A percentile compares a stretch with the other conserved stretches of the same genome.
Evolutionary conservation across 53 echinoderm and acorn worm species (phyloP).

Genomic region (Holothuria scabra): DNA sequence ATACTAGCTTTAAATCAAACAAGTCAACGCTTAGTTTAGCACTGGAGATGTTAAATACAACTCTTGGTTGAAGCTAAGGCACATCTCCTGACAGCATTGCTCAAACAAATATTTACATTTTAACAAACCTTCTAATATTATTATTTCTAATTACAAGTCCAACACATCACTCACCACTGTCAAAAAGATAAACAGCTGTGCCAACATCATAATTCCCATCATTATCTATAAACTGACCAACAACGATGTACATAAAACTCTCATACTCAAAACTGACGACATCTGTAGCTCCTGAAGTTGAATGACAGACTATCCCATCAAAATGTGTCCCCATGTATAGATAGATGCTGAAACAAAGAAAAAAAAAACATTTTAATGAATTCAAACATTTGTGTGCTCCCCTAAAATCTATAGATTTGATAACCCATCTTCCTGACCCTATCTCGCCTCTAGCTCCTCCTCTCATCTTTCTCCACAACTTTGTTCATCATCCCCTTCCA

Average conservation of each 20-base stretch:
- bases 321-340: slow-evolving; percentile 63
- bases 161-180: slow-evolving; percentile 58
- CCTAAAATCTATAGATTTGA: background rate
- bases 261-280: slow-evolving; percentile 43
- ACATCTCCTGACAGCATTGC: no score
- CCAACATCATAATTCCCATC: slow-evolving; percentile 62
- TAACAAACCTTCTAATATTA: no score
- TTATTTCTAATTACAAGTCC: no score
- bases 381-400: background rate
- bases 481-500: no score
- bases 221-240: slow-evolving; percentile 55
- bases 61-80: no score
- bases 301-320: slow-evolving; percentile 55
- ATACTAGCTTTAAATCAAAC: no score
- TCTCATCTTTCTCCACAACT: no score
- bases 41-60: no score
- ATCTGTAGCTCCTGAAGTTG: slow-evolving; percentile 49
- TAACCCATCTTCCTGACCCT: no score
- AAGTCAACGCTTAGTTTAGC: no score
- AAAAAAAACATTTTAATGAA: background rate
- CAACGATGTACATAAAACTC: slow-evolving; percentile 12
- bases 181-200: slow-evolving; percentile 67
- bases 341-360: slow-evolving; percentile 67
- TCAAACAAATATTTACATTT: no score
- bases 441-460: no score